These are phyloP conservation scores for Percopsis omiscomaycus DNA, from an alignment of 2,797 vertebrate genomes.

Conservation along the genomic window DNA sequence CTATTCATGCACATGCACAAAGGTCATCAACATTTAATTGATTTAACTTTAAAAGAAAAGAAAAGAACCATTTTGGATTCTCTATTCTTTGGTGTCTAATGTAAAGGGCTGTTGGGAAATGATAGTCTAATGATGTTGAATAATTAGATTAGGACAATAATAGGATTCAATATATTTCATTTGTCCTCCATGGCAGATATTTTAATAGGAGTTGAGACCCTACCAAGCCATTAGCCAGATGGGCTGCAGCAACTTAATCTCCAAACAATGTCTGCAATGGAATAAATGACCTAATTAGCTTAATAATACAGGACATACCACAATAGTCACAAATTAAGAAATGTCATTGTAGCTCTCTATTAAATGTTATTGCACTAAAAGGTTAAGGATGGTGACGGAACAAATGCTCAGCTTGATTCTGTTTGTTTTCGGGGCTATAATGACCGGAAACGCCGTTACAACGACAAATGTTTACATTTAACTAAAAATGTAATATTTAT, in stretches of 20 bases:
- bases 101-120: conserved; percentile 52
- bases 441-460: too few species aligned
- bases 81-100: conserved; percentile 56
- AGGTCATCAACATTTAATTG: conserved; percentile 34
- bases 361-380: conserved; percentile 44
- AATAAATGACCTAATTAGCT: conserved; percentile 80
- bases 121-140: conserved; percentile 70
- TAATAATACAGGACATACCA: conserved; percentile 69
- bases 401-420: background rate
- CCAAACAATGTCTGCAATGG: conserved; percentile 77
- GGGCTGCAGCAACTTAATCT: conserved; percentile 78
- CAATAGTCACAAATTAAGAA: conserved; percentile 46
- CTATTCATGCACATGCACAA: conserved; percentile 12
- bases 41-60: conserved; percentile 33
- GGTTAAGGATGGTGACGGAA: conserved; percentile 38
- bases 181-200: conserved; percentile 77
- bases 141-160: conserved; percentile 83
- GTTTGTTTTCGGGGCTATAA: too few species aligned
- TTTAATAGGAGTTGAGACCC: conserved; percentile 80
- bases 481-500: too few species aligned
- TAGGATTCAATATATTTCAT: conserved; percentile 80
- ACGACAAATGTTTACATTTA: too few species aligned
- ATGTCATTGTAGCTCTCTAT: conserved; percentile 40
- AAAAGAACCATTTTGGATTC: conserved; percentile 41
- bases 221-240: conserved; percentile 79